Conservation (phyloP, 2,888 invertebrate species). For the Eilema sororculum region DNA sequence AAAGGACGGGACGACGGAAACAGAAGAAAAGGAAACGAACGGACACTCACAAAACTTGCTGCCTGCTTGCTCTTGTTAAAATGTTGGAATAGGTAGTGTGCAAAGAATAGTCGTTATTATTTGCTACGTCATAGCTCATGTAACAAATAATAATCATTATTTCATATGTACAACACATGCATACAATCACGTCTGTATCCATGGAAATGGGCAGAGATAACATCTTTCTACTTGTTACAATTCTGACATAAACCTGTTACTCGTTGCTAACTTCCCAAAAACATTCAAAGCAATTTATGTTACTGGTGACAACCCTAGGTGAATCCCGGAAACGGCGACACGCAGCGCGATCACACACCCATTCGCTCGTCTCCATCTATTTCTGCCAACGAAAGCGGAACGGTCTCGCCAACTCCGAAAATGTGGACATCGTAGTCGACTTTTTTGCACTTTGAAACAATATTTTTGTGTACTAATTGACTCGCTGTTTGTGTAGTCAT, state of each 20-base stretch:
- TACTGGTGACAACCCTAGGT: slow-evolving; percentile 51
- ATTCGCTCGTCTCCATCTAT: slow-evolving; percentile 71
- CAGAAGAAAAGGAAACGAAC: too few relatives aligned
- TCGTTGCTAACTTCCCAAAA: neutral
- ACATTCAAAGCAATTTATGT: neutral
- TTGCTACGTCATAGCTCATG: neutral
- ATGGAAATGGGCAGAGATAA: neutral
- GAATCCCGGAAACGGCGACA: slow-evolving; percentile 77
- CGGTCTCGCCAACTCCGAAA: slow-evolving; percentile 60
- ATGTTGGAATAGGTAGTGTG: too few relatives aligned
- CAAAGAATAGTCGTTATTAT: too few relatives aligned
- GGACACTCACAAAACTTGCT: too few relatives aligned
- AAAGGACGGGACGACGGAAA: too few relatives aligned
- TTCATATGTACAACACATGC: too few relatives aligned
- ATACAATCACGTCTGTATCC: neutral
- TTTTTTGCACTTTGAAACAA: slow-evolving; percentile 38
- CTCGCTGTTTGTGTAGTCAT: neutral
- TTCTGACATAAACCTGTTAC: neutral
- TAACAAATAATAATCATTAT: neutral
- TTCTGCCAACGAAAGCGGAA: slow-evolving; percentile 83
- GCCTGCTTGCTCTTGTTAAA: too few relatives aligned
- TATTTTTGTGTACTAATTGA: slow-evolving; percentile 15
- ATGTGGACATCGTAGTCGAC: slow-evolving; percentile 45
- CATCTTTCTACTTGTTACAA: too few relatives aligned
- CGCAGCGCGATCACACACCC: slow-evolving; percentile 67